phyloP scores from a whole-genome alignment of 2,113 vertebrate species.

The Psophia crepitans region DNA sequence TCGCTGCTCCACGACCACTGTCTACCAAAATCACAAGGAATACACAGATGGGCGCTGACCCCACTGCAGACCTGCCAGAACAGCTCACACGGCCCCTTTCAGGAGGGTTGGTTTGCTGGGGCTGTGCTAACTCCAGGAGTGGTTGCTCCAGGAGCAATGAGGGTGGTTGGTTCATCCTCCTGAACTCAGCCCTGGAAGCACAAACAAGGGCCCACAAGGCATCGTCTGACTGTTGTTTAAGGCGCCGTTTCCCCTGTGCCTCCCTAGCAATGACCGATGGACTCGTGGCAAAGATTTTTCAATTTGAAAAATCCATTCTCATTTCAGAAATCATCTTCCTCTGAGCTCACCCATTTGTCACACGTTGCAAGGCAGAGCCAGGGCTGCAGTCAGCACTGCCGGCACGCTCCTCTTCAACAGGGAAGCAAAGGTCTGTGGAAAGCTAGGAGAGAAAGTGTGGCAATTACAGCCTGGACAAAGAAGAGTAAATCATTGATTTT shows the following conservation, averaged over 20 bases:
- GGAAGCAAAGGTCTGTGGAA: not conserved
- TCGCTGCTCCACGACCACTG: fast-evolving
- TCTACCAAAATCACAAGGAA: not conserved
- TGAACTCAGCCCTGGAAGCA: not conserved
- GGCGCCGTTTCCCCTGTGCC: not conserved
- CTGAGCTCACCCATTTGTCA: not conserved
- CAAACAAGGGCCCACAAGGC: not conserved
- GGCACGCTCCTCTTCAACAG: fast-evolving
- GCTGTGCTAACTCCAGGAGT: not conserved
- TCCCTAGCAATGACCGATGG: not conserved
- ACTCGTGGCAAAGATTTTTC: not conserved
- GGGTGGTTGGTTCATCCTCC: not conserved
- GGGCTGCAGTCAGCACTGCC: not conserved
- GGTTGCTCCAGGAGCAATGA: not conserved
- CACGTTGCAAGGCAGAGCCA: not conserved
- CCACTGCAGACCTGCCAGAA: not conserved
- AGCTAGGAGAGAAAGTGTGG: not conserved
- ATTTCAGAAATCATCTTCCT: not conserved
- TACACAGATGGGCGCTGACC: fast-evolving
- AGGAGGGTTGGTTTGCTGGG: not conserved
- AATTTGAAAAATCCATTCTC: not conserved
- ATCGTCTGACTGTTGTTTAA: not conserved
- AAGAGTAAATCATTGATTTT: not conserved
- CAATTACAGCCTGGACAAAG: not conserved
- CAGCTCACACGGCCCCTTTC: not conserved